Conservation (phyloP, 2,113 vertebrate genomes). For the Crotalus viridis region DNA sequence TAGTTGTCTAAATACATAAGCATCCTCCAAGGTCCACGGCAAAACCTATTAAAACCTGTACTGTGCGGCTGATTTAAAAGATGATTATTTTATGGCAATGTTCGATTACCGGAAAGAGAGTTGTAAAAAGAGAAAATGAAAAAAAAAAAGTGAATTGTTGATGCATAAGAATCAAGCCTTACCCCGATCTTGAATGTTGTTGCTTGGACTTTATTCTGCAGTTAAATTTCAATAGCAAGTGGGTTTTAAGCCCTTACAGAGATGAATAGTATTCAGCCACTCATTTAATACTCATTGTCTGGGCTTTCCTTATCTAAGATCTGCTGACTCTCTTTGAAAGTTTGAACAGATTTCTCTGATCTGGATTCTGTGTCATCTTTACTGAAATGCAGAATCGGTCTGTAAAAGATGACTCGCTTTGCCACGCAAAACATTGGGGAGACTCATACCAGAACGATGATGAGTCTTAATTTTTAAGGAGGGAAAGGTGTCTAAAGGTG, state of each 20-base stretch:
- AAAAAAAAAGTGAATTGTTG: accelerated
- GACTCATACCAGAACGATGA: not conserved
- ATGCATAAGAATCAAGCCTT: not conserved
- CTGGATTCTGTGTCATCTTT: not conserved
- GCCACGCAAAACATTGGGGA: not conserved
- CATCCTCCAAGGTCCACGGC: not conserved
- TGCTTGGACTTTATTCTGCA: not conserved
- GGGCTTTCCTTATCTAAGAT: slow-evolving; percentile 29
- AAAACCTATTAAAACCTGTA: not conserved
- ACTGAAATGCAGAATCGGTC: not conserved
- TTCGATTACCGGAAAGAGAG: not conserved
- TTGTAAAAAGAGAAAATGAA: not conserved
- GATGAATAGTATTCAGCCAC: slow-evolving; percentile 5
- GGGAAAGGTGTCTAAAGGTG: not conserved
- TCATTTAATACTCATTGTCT: slow-evolving; percentile 37
- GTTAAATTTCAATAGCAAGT: not conserved
- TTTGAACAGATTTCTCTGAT: not conserved
- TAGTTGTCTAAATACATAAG: not conserved
- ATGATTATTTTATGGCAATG: not conserved
- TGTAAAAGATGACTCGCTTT: not conserved
- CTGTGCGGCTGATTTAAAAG: not conserved
- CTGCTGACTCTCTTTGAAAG: slow-evolving; percentile 29
- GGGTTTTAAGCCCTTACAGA: not conserved
- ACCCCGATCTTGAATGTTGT: accelerated
- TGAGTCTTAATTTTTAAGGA: not conserved